Base-by-base conservation (phyloP, 2,888 invertebrate species). In the Magallana nippona region DNA sequence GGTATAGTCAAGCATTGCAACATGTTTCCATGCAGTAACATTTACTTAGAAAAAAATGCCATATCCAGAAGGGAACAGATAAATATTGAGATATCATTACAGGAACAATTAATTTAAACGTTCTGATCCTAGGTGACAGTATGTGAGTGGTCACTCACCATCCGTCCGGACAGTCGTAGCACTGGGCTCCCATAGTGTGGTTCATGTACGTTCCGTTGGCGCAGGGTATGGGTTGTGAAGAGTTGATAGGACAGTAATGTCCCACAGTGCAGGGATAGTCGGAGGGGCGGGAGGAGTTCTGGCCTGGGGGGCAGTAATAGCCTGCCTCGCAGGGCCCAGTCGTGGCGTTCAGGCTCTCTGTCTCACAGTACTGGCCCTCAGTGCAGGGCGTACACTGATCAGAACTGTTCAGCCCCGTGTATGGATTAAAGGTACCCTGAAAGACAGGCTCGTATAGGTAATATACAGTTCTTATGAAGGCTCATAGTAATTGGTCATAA, bases 401-500 rank as follows among this genome's bases (percentile, higher is more conserved):
- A 1, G 89, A 83, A 62, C 84, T 86, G 82, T 89, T 90, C n/a
- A 93, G 87, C 55, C 93, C 93, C 5, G 86, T 82, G 87, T 92
- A 91, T 1, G 92, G 91, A 83, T 91, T 93, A 87, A 92, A 94
- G 2, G 93, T 93, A 11, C 93, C 93, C 93, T 93, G 88, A 5
- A 87, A 1, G 44, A 71, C 71, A 44, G 44, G 44, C 44, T 44
- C 5, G 44, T 44, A 44, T 44, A 44, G 44, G 44, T 44, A 44
- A 44, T 3, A 44, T 5, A 44, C 8, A 5, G 44, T 44, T 5
- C 44, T 44, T 8, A 44, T 3, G 44, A 44, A 5, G 44, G 44
- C 44, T 44, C 44, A 0, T 5, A 44, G 44, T 44, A 44, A 44
- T 44, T 44, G 44, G 44, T 44, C 44, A 44, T 8, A 44, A 10